phyloP scores from a whole-genome alignment of 2,888 invertebrate genomes.

The Abrostola triplasia region DNA sequence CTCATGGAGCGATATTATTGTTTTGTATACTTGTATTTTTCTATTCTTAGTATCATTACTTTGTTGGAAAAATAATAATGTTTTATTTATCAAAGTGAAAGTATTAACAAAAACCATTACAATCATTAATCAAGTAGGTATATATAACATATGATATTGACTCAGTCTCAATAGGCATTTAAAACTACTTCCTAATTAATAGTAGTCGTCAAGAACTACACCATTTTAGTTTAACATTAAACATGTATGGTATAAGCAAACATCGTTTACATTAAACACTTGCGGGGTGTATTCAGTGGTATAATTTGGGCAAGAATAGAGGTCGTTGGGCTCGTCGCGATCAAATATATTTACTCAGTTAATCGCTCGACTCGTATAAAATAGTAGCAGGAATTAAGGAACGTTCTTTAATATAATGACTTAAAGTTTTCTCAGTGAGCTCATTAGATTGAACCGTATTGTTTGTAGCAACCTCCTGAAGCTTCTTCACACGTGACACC shows the following conservation, averaged over 20 bases:
- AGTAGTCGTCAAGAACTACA: too few species aligned
- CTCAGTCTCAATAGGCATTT: neutral
- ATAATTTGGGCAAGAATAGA: constrained; percentile 30
- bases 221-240: constrained; percentile 19
- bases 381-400: constrained; percentile 14
- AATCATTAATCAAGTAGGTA: too few species aligned
- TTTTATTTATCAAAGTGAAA: too few species aligned
- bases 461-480: constrained; percentile 48
- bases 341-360: constrained; percentile 39
- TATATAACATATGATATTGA: too few species aligned
- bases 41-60: too few species aligned
- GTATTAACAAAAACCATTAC: too few species aligned
- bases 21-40: too few species aligned
- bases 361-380: constrained; percentile 20
- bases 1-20: neutral
- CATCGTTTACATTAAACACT: constrained; percentile 39
- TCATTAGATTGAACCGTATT: constrained; percentile 39
- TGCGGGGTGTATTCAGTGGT: constrained; percentile 29
- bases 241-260: constrained; percentile 33
- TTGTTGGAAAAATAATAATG: too few species aligned
- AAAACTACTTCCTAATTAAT: neutral
- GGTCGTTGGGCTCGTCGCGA: constrained; percentile 20
- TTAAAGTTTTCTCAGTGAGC: constrained; percentile 26
- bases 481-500: constrained; percentile 48
- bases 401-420: constrained; percentile 24